Evolutionary conservation across 2,888 invertebrate genomes (phyloP).

Genomic region (Globia sparganii): DNA sequence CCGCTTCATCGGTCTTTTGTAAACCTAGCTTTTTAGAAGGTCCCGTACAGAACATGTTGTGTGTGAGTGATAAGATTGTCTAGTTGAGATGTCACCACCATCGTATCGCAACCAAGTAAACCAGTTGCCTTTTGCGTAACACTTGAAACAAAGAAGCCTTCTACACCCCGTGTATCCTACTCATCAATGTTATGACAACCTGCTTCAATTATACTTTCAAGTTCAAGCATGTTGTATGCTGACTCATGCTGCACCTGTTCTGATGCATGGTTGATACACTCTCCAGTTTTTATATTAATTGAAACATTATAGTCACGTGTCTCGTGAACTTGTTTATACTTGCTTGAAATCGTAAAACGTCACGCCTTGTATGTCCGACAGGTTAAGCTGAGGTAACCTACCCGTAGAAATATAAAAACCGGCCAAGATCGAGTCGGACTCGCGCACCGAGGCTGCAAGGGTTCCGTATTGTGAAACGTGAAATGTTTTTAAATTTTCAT

Average conservation of each 20-base stretch:
- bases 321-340: neutral
- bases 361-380: too few relatives aligned
- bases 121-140: constrained; percentile 5
- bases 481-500: too few relatives aligned
- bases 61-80: neutral
- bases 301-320: constrained; percentile 3
- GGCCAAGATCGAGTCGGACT: too few relatives aligned
- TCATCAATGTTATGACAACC: constrained; percentile 25
- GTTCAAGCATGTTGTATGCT: constrained; percentile 27
- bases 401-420: too few relatives aligned
- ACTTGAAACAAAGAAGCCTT: neutral
- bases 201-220: constrained; percentile 16
- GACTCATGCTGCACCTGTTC: constrained; percentile 52
- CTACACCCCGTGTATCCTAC: neutral
- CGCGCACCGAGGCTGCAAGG: too few relatives aligned
- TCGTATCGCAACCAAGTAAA: neutral
- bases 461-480: too few relatives aligned
- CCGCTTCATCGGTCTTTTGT: neutral
- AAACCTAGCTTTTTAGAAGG: neutral
- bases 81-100: too few relatives aligned
- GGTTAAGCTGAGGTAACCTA: too few relatives aligned
- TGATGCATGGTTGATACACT: constrained; percentile 22
- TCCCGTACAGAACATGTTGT: neutral
- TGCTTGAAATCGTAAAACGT: neutral
- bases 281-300: constrained; percentile 18